phyloP scores from a whole-genome alignment of 2,888 invertebrate genomes.

The Psococerastis gibbosa region DNA sequence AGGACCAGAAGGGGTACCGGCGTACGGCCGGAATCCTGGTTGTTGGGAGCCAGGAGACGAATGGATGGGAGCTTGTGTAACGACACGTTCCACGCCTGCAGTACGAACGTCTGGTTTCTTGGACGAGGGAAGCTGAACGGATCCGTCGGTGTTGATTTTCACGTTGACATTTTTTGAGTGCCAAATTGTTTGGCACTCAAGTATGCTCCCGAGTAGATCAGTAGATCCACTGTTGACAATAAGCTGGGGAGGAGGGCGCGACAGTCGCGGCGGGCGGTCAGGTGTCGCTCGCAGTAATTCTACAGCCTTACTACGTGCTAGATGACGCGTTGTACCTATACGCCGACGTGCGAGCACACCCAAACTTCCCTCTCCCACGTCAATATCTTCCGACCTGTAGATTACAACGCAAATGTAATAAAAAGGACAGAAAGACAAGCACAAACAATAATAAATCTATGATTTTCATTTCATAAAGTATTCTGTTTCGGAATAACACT shows the following conservation, averaged over 20 bases:
- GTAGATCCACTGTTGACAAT: constrained; percentile 15
- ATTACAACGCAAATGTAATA: constrained; percentile 14
- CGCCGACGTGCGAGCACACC: constrained; percentile 29
- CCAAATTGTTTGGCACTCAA: constrained; percentile 48
- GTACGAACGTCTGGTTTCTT: constrained; percentile 17
- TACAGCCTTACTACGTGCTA: constrained; percentile 30
- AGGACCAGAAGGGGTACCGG: not conserved
- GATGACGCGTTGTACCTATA: constrained; percentile 22
- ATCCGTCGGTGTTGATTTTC: constrained; percentile 40
- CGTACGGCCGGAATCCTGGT: not conserved
- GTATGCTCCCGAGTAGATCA: constrained; percentile 50
- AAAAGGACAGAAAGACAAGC: constrained; percentile 9
- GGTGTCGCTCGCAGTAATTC: constrained; percentile 2
- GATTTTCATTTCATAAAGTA: no score
- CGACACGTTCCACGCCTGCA: constrained; percentile 14
- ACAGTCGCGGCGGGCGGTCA: constrained; percentile 5
- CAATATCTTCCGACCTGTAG: constrained; percentile 28
- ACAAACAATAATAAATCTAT: constrained; percentile 3
- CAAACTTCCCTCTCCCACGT: constrained; percentile 20
- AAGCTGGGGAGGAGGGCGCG: constrained; percentile 2
- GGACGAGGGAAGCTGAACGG: constrained; percentile 32
- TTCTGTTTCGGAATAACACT: no score
- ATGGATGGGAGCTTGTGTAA: constrained; percentile 40
- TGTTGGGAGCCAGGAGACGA: constrained; percentile 31
- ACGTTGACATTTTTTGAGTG: constrained; percentile 42